Percentiles rank a stretch among this genome's conserved stretches.
These are phyloP conservation scores for Euplagia quadripunctaria DNA, from an alignment of 2,888 invertebrate genomes.

Conservation along the genomic window DNA sequence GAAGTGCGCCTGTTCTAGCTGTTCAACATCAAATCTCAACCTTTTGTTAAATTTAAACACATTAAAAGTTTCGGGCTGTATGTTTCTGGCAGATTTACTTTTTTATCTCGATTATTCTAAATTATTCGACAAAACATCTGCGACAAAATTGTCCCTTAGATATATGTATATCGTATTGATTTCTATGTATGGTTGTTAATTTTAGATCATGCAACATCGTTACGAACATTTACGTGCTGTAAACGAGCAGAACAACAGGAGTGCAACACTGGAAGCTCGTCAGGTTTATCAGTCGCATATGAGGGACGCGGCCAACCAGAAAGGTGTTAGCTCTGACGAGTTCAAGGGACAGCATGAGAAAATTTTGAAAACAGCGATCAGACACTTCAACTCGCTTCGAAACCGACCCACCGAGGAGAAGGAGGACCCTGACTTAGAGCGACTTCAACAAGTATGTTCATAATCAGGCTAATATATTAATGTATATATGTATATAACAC, in stretches of 20 bases:
- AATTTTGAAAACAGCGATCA: slow-evolving; percentile 12
- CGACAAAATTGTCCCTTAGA: background rate
- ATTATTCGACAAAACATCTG: background rate
- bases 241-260: slow-evolving; percentile 32
- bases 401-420: slow-evolving; percentile 20
- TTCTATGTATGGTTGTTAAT: background rate
- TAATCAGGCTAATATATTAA: background rate
- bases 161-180: background rate
- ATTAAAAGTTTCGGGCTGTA: no score
- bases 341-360: slow-evolving; percentile 12
- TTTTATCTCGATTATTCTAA: background rate
- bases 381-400: slow-evolving; percentile 21
- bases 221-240: slow-evolving; percentile 17
- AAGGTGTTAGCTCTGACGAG: slow-evolving; percentile 18
- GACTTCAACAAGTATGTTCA: slow-evolving; percentile 14
- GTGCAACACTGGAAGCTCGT: slow-evolving; percentile 22
- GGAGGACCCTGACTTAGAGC: slow-evolving; percentile 17
- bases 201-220: slow-evolving; percentile 16
- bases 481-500: no score
- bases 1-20: background rate
- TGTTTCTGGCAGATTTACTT: background rate
- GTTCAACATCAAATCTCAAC: background rate
- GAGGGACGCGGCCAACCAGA: slow-evolving; percentile 17
- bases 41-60: background rate
- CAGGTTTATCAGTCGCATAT: slow-evolving; percentile 23